A percentile compares a stretch with the other conserved stretches of the same genome.
These are phyloP conservation scores for Drosophila paulistorum DNA, from an alignment of 1,140 invertebrate genomes.

Conservation along the genomic window DNA sequence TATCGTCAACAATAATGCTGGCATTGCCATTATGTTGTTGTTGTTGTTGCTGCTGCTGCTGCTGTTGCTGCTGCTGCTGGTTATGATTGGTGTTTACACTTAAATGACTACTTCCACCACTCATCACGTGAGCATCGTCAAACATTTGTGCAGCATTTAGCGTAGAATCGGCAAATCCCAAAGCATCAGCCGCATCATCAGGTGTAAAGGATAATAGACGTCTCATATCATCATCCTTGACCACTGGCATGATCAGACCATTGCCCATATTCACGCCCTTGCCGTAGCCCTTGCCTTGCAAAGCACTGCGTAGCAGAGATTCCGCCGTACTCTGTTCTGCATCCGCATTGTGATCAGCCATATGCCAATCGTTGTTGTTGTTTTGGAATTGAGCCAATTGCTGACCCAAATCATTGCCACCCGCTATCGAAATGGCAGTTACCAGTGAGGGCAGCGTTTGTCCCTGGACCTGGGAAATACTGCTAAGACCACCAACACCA, in stretches of 20 bases:
- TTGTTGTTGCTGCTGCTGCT: conserved; percentile 66
- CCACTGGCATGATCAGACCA: conserved; percentile 81
- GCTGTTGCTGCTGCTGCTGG: conserved; percentile 58
- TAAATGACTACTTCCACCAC: conserved; percentile 28
- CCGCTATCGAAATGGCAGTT: conserved; percentile 83
- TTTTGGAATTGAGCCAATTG: conserved; percentile 86
- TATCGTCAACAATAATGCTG: conserved; percentile 87
- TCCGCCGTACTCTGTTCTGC: conserved; percentile 86
- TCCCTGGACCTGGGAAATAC: conserved; percentile 55
- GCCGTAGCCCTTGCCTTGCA: conserved; percentile 87
- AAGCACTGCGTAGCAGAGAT: conserved; percentile 90
- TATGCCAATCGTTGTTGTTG: conserved; percentile 92
- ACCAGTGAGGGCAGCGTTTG: conserved; percentile 81
- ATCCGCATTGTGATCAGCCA: conserved; percentile 88
- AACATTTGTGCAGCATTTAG: conserved; percentile 75
- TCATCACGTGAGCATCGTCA: conserved; percentile 70
- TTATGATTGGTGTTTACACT: conserved; percentile 4
- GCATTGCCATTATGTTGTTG: conserved; percentile 52
- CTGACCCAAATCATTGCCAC: conserved; percentile 78
- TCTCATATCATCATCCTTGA: conserved; percentile 84
- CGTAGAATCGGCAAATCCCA: conserved; percentile 78
- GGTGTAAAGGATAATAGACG: conserved; percentile 78
- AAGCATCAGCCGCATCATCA: conserved; percentile 76
- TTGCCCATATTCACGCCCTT: conserved; percentile 86
- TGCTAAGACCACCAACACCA: conserved; percentile 52